Conservation (phyloP, 2,888 invertebrate genomes). For the Syrphus vitripennis region DNA sequence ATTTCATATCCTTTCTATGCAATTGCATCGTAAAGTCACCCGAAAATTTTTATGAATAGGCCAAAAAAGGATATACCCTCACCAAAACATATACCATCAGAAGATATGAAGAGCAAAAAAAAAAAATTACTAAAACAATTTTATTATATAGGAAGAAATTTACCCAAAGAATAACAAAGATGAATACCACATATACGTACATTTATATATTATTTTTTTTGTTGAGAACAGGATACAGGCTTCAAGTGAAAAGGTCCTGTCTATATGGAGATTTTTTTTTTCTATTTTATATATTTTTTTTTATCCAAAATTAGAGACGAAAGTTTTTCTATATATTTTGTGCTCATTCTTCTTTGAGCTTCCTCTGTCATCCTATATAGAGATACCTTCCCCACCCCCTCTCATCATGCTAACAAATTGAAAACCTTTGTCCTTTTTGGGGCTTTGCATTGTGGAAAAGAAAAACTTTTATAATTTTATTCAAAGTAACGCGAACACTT, state of each 20-base stretch:
- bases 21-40: slow-evolving; percentile 69
- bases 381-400: not conserved
- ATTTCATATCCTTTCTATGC: slow-evolving; percentile 66
- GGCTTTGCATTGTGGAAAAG: slow-evolving; percentile 52
- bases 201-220: not conserved
- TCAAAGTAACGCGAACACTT: slow-evolving; percentile 71
- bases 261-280: slow-evolving; percentile 13
- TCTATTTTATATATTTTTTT: not conserved
- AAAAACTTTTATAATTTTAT: slow-evolving; percentile 71
- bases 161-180: slow-evolving; percentile 50
- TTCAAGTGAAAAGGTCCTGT: slow-evolving; percentile 31
- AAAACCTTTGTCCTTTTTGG: slow-evolving; percentile 68
- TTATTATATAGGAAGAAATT: slow-evolving; percentile 34
- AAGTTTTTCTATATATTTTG: slow-evolving; percentile 60
- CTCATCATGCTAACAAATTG: slow-evolving; percentile 55
- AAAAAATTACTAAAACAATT: slow-evolving; percentile 43
- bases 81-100: not conserved
- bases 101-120: not conserved
- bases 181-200: slow-evolving; percentile 5
- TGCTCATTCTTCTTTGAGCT: not conserved
- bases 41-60: slow-evolving; percentile 63
- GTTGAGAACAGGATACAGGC: slow-evolving; percentile 23
- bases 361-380: not conserved
- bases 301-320: slow-evolving; percentile 54
- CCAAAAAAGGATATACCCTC: not conserved